phyloP scores from a whole-genome alignment of 2,797 vertebrate genomes.

The Tamandua tetradactyla region DNA sequence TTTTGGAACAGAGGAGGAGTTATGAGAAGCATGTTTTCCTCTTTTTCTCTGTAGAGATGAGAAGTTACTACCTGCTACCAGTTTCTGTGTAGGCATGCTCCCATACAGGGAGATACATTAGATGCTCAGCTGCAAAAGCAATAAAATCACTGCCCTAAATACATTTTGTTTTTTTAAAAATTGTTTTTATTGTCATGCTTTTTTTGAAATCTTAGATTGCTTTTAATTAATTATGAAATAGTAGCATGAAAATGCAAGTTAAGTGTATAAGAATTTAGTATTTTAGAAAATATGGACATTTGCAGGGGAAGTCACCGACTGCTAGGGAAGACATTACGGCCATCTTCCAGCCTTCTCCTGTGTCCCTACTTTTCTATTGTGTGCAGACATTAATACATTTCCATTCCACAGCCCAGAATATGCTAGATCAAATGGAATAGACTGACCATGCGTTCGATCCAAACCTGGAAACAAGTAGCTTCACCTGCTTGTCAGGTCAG shows the following conservation, averaged over 20 bases:
- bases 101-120: background rate
- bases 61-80: background rate
- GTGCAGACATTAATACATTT: no score
- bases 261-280: background rate
- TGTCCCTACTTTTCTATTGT: no score
- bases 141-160: background rate
- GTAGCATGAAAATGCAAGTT: background rate
- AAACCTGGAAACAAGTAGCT: no score
- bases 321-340: no score
- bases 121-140: background rate
- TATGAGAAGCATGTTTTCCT: accelerated
- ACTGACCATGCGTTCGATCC: no score
- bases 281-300: background rate
- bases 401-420: no score
- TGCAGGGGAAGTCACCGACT: no score
- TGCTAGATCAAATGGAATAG: no score
- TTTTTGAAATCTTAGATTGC: background rate
- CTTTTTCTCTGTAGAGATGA: background rate
- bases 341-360: no score
- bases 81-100: background rate
- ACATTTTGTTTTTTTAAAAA: background rate
- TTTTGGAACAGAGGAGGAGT: background rate
- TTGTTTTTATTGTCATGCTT: no score
- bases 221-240: background rate
- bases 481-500: no score